These are phyloP conservation scores for Drosophila basisetae DNA, from an alignment of 2,888 invertebrate genomes.

Conservation along the genomic window DNA sequence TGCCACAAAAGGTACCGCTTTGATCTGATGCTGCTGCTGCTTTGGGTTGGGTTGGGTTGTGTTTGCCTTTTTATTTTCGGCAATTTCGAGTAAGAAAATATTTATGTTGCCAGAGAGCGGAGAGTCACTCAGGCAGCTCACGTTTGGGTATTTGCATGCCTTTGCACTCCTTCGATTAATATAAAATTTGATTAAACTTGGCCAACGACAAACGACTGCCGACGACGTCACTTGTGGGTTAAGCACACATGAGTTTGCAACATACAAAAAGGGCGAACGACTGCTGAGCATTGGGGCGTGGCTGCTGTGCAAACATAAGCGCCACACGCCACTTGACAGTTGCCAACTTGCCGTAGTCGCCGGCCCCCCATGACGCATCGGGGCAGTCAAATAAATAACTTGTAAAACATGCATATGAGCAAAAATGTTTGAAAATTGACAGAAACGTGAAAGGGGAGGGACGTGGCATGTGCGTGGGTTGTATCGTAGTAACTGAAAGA, in stretches of 20 bases:
- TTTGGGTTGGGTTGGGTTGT: not conserved
- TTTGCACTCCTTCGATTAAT: conserved; percentile 80
- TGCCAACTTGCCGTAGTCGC: conserved; percentile 23
- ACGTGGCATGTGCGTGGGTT: not conserved
- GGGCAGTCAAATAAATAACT: conserved; percentile 78
- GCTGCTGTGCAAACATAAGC: conserved; percentile 66
- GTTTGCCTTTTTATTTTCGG: conserved; percentile 30
- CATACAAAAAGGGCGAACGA: conserved; percentile 30
- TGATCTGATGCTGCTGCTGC: conserved; percentile 54
- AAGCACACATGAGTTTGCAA: conserved; percentile 71
- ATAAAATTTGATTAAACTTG: conserved; percentile 81
- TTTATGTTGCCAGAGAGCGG: conserved; percentile 48
- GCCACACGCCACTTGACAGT: conserved; percentile 41
- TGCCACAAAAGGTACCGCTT: conserved; percentile 54
- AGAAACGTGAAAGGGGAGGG: conserved; percentile 40
- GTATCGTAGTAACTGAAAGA: conserved; percentile 70
- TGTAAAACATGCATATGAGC: conserved; percentile 82
- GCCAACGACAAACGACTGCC: conserved; percentile 56
- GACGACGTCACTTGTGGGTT: conserved; percentile 65
- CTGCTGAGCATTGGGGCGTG: conserved; percentile 51
- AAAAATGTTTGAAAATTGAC: conserved; percentile 79
- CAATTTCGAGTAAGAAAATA: conserved; percentile 61
- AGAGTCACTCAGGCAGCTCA: conserved; percentile 49
- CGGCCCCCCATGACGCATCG: conserved; percentile 23
- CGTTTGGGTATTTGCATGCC: conserved; percentile 78